phyloP scores from a whole-genome alignment of 2,888 invertebrate genomes.

The Nycteola revayana region DNA sequence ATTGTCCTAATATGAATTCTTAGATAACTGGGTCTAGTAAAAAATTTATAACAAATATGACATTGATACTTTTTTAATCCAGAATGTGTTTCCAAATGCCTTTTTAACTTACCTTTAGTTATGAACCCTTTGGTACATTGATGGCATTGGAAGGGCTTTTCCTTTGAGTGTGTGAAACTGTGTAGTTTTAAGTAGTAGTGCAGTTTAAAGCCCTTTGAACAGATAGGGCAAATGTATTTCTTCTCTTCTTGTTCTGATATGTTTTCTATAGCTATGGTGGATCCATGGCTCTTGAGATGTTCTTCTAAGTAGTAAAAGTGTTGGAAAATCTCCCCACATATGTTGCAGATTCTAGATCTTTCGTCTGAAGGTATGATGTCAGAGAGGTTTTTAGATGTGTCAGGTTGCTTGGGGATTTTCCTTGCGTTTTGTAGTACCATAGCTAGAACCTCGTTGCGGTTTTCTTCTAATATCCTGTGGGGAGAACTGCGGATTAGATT shows the following conservation, averaged over 20 bases:
- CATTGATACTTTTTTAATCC: conserved; percentile 72
- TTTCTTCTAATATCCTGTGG: conserved; percentile 68
- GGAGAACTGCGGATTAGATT: too few species aligned
- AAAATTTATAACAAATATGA: conserved; percentile 73
- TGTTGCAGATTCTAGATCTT: conserved; percentile 66
- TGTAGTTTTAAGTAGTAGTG: conserved; percentile 71
- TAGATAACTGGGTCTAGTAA: conserved; percentile 66
- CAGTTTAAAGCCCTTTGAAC: conserved; percentile 66
- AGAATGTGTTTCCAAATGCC: conserved; percentile 67
- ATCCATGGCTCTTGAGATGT: conserved; percentile 67
- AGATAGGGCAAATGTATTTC: conserved; percentile 62
- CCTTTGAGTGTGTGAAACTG: conserved; percentile 70
- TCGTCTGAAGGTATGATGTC: conserved; percentile 50
- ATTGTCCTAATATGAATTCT: conserved; percentile 70
- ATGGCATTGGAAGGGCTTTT: conserved; percentile 70
- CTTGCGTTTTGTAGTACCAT: conserved; percentile 73
- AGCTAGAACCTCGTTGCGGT: conserved; percentile 63
- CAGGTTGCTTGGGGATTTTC: conserved; percentile 53
- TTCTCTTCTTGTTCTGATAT: conserved; percentile 52
- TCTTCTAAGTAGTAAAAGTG: conserved; percentile 73
- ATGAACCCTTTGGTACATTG: conserved; percentile 75
- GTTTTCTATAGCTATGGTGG: conserved; percentile 58
- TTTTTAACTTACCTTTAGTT: conserved; percentile 66
- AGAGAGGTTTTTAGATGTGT: conserved; percentile 25
- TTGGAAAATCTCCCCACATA: conserved; percentile 71